phyloP scores from a whole-genome alignment of 1,140 invertebrate species.

The Drosophila prosaltans region DNA sequence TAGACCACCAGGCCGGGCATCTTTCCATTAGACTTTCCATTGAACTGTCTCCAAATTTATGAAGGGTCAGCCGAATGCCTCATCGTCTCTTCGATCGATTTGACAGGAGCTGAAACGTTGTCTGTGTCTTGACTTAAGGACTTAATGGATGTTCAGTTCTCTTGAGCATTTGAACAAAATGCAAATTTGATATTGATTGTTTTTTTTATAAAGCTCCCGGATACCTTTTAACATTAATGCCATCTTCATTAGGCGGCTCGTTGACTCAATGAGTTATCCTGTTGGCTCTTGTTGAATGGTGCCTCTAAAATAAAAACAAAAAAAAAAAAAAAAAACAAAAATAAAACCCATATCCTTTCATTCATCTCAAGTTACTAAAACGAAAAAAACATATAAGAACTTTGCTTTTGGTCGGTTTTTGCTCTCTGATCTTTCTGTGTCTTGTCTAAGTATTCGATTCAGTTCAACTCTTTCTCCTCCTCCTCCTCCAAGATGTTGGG shows the following conservation, averaged over 20 bases:
- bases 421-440: constrained; percentile 46
- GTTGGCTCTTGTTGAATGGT: constrained; percentile 11
- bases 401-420: constrained; percentile 28
- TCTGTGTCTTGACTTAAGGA: background rate
- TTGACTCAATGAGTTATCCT: constrained; percentile 14
- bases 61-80: constrained; percentile 61
- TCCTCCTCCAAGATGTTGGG: background rate
- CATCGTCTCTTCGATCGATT: constrained; percentile 56
- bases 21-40: constrained; percentile 73
- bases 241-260: constrained; percentile 9
- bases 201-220: background rate
- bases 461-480: background rate
- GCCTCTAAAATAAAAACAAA: background rate
- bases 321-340: too few species aligned
- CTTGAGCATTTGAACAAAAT: constrained; percentile 2
- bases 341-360: constrained; percentile 45
- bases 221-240: constrained; percentile 1
- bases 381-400: background rate
- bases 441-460: constrained; percentile 4
- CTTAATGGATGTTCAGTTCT: constrained; percentile 20
- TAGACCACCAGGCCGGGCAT: constrained; percentile 62
- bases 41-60: constrained; percentile 74
- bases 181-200: constrained; percentile 12
- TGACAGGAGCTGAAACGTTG: constrained; percentile 35
- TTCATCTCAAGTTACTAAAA: constrained; percentile 41